These are phyloP conservation scores for Lepus townsendii DNA, from an alignment of 2,797 vertebrate genomes.

Conservation along the genomic window DNA sequence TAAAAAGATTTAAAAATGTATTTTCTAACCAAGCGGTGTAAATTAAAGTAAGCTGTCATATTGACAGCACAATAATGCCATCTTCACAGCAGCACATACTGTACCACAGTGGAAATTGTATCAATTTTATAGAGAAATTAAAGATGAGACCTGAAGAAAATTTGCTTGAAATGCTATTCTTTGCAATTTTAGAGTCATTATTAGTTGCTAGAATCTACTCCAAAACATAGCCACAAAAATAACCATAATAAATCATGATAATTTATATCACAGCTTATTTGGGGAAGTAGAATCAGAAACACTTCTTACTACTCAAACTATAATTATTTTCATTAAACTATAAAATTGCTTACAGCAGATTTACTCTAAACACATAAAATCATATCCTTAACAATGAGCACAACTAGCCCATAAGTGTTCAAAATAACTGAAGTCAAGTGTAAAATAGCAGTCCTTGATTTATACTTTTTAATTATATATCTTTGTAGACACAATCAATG, in stretches of 20 bases:
- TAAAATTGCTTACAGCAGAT: slow-evolving; percentile 88
- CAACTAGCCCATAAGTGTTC: slow-evolving; percentile 86
- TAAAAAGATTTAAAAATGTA: slow-evolving; percentile 85
- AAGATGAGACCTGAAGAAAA: slow-evolving; percentile 86
- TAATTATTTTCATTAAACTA: slow-evolving; percentile 92
- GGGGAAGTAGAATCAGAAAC: slow-evolving; percentile 86
- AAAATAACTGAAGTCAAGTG: slow-evolving; percentile 89
- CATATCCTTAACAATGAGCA: slow-evolving; percentile 84
- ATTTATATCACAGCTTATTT: slow-evolving; percentile 90
- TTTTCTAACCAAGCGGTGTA: slow-evolving; percentile 88
- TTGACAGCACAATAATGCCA: slow-evolving; percentile 88
- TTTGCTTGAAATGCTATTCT: slow-evolving; percentile 82
- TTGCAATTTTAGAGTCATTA: slow-evolving; percentile 86
- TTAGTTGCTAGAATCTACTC: slow-evolving; percentile 86
- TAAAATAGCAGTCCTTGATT: slow-evolving; percentile 89
- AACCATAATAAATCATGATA: slow-evolving; percentile 89
- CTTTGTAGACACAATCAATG: slow-evolving; percentile 88
- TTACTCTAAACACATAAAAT: slow-evolving; percentile 87
- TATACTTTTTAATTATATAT: slow-evolving; percentile 90
- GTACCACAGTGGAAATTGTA: slow-evolving; percentile 84
- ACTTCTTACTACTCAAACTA: slow-evolving; percentile 89
- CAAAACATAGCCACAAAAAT: slow-evolving; percentile 85
- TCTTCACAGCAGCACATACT: slow-evolving; percentile 85
- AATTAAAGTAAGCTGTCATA: slow-evolving; percentile 89
- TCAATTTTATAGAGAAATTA: slow-evolving; percentile 85